Base-by-base conservation (phyloP, 2,113 vertebrate species). In the Crocuta crocuta region DNA sequence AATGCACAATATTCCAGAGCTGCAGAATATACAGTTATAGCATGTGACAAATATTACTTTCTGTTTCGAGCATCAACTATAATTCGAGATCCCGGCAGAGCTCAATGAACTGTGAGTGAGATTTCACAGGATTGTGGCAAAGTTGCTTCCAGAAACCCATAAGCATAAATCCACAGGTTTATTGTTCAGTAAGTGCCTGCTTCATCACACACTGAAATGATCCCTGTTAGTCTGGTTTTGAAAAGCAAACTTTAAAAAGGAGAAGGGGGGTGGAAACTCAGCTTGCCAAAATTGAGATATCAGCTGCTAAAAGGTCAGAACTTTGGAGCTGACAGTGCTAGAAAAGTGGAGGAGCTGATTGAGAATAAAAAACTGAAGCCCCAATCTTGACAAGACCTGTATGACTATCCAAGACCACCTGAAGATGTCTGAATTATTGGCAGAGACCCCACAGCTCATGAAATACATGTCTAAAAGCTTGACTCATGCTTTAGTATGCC, bases 21-120 rank as follows among this genome's bases (percentile, higher is more conserved):
- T 50, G 50, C 19, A 74, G 89, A 98, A 98, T 98, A 97, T 87
- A 97, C 11, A 87, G 94, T 87, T 96, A 95, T 83, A 95, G 96
- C 63, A 97, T 96, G 86, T 95, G 95, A 98, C 96, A 98, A 98
- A 98, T 98, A 98, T 70, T 95, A 94, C 91, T 98, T 97, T 98
- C 94, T 93, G 43, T 95, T 98, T 97, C 97, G 97, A 98, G 73
- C 86, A 98, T 92, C 35, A 98, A 33, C 92, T 98, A 7, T 95
- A 98, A 98, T 98, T 98, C 98, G 98, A 89, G 92, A 97, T 97
- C 76, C 84, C 96, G 97, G 97, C 74, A 92, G 97, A 97, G 43
- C 73, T 96, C 95, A 97, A 84, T 93, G 97, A 98, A 97, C 96
- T 97, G 95, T 96, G 96, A 98, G 92, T 11, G 93, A 74, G 94